Evolutionary conservation across 1,140 invertebrate species (phyloP).

Genomic region (Oscheius sp.): DNA sequence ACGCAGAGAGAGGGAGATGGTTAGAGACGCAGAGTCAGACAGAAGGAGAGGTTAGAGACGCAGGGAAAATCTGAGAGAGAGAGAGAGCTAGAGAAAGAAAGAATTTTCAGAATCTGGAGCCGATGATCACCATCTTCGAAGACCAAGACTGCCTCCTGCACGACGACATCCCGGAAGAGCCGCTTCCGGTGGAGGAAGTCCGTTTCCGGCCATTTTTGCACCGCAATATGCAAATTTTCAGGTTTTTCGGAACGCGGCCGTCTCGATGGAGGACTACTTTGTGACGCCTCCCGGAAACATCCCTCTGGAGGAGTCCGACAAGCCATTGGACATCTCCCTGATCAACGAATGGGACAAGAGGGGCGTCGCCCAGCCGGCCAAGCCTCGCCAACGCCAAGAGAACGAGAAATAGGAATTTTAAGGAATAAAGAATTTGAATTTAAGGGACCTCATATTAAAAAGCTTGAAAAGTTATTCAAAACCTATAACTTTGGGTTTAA

Average conservation of each 20-base stretch:
- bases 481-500: too few species aligned
- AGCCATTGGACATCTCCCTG: slow-evolving; percentile 5
- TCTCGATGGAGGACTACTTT: slow-evolving; percentile 21
- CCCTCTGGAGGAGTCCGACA: slow-evolving; percentile 19
- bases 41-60: background rate
- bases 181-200: slow-evolving; percentile 20
- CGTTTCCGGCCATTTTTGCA: background rate
- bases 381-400: background rate
- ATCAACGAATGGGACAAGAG: slow-evolving; percentile 29
- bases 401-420: background rate
- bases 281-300: slow-evolving; percentile 30
- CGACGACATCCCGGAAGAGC: slow-evolving; percentile 25
- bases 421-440: slow-evolving; percentile 5
- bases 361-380: background rate
- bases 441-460: too few species aligned
- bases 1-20: too few species aligned
- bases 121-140: slow-evolving; percentile 27
- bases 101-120: slow-evolving; percentile 18
- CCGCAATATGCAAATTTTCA: background rate
- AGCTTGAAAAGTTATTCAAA: too few species aligned
- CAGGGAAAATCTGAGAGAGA: too few species aligned
- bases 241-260: slow-evolving; percentile 13
- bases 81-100: too few species aligned
- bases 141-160: slow-evolving; percentile 23
- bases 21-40: background rate